phyloP scores from a whole-genome alignment of 2,113 vertebrate genomes.

The Syngnathus floridae region DNA sequence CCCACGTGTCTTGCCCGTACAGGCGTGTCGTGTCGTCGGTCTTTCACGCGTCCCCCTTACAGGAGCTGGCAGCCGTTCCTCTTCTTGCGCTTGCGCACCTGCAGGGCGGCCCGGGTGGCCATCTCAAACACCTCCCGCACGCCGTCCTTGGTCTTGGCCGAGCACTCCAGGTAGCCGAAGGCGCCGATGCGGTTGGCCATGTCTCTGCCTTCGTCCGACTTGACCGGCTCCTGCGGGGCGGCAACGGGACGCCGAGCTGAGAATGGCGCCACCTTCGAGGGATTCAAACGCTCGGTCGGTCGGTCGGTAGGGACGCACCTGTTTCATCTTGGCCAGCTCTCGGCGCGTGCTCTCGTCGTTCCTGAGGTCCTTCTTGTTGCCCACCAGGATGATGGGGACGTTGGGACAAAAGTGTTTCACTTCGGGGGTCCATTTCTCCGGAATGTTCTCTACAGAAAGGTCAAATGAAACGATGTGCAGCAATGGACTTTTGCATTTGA shows the following conservation, averaged over 20 bases:
- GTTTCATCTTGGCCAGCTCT: conserved; percentile 96
- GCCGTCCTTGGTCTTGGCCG: conserved; percentile 96
- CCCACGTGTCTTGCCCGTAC: conserved; percentile 55
- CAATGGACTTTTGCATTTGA: not conserved
- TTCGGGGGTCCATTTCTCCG: conserved; percentile 96
- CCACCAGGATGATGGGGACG: conserved; percentile 95
- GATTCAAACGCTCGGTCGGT: not conserved
- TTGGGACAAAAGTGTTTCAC: conserved; percentile 98
- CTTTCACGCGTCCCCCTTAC: conserved; percentile 73
- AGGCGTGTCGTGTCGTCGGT: conserved; percentile 47
- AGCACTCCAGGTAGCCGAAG: conserved; percentile 97
- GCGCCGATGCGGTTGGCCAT: conserved; percentile 96
- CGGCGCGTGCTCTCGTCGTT: conserved; percentile 90
- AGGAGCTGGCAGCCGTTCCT: conserved; percentile 82
- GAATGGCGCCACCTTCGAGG: not conserved
- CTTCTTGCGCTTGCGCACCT: conserved; percentile 91
- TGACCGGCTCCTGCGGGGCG: conserved; percentile 82
- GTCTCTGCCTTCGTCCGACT: conserved; percentile 90
- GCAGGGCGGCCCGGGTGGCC: conserved; percentile 91
- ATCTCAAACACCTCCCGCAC: conserved; percentile 97
- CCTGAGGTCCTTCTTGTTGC: conserved; percentile 95
- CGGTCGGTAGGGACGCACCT: conserved; percentile 79
- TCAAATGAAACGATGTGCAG: not conserved
- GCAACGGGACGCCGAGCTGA: conserved; percentile 4
- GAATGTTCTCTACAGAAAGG: conserved; percentile 84